Percentiles rank a stretch among this genome's conserved stretches.
These are phyloP conservation scores for Prionailurus viverrinus DNA, from an alignment of 2,113 vertebrate genomes.

Conservation along the genomic window DNA sequence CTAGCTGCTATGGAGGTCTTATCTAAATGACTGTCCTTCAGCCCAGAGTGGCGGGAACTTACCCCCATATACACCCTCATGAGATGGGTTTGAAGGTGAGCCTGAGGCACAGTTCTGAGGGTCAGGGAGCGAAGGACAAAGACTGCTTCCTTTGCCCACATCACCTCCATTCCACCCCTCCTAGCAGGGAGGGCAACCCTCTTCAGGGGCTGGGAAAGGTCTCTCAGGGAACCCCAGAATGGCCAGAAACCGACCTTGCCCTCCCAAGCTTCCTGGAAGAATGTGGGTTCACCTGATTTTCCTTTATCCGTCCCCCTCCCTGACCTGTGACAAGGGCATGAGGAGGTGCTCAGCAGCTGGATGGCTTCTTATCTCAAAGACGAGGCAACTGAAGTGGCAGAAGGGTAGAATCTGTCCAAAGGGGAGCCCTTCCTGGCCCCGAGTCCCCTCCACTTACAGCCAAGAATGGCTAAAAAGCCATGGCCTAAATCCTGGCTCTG, in stretches of 20 bases:
- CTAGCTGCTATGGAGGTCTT: conserved; percentile 77
- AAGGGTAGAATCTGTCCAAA: neutral
- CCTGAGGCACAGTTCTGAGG: neutral
- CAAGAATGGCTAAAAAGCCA: neutral
- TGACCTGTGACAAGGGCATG: neutral
- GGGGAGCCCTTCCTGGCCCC: neutral
- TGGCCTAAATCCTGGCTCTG: neutral
- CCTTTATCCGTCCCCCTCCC: neutral
- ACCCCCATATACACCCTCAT: conserved; percentile 71
- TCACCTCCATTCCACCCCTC: neutral
- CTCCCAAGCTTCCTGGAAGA: neutral
- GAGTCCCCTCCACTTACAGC: neutral
- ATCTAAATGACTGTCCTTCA: conserved; percentile 77
- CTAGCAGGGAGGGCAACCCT: neutral
- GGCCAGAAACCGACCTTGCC: neutral
- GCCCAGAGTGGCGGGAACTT: conserved; percentile 78
- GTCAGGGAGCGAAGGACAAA: neutral
- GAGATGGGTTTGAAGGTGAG: conserved; percentile 66
- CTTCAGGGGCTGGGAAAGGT: neutral
- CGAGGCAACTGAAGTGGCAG: neutral
- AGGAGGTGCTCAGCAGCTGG: neutral
- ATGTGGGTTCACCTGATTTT: neutral
- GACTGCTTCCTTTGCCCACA: neutral
- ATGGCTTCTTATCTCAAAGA: neutral
- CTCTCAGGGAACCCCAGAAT: neutral